Base-by-base conservation (phyloP, 2,888 invertebrate species). In the Ommatoiulus sabulosus region DNA sequence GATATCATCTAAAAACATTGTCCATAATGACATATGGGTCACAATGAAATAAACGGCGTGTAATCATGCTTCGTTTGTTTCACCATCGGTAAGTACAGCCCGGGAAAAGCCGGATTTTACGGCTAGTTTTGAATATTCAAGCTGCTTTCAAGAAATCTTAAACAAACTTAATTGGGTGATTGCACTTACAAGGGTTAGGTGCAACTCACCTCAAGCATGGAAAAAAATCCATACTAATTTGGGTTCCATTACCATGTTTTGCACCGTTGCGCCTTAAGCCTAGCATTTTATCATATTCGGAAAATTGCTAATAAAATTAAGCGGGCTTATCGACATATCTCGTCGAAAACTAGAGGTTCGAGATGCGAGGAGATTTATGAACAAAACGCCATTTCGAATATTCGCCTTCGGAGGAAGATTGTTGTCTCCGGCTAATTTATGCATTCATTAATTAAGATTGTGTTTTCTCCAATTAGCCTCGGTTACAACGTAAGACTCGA, bases 401-500 rank as follows among this genome's bases (percentile, higher is more conserved):
- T 80, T 80, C 80, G 80, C 80, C 80, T 80, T 80, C 80, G 80
- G 80, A 80, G 80, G 80, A 24, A 80, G 80, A 80, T 80, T 80
- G 80, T 80, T 80, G 80, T 80, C 80, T 8, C 80, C 80, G 80
- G n/a, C 12, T 80, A 80, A 80, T 80, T 80, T 80, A 80, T 80
- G 80, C 80, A 20, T 80, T 80, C 80, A 80, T 80, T 80, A 80
- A 80, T 80, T 80, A 80, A 80, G 80, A 80, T 80, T 80, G 80
- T 80, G 80, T 80, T 80, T 80, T 80, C 80, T 80, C 80, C 80
- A 80, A 80, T 80, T 80, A 80, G 80, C 80, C 80, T 80, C 80
- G 80, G 80, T 80, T 80, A 80, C 80, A 80, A 80, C 80, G 80
- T 80, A 80, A 80, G 80, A 80, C 24, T 24, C 80, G 2, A 35